A percentile compares a stretch with the other conserved stretches of the same genome.
Conservation (phyloP, 2,888 invertebrate genomes). For the Urechis unicinctus region DNA sequence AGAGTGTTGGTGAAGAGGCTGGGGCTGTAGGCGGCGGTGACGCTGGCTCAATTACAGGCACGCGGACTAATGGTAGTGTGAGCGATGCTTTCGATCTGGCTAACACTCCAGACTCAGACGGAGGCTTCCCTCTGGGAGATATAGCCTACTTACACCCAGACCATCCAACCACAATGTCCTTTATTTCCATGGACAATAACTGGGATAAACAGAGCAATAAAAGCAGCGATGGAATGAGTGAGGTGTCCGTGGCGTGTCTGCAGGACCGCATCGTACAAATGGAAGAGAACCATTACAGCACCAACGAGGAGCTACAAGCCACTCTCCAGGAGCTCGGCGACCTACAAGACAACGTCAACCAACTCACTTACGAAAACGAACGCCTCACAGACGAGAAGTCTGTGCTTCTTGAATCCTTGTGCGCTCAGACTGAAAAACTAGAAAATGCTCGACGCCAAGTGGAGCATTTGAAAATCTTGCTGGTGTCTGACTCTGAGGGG, state of each 20-base stretch:
- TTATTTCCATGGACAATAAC: slow-evolving; percentile 32
- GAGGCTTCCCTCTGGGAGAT: slow-evolving; percentile 33
- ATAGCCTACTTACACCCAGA: slow-evolving; percentile 33
- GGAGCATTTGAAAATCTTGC: slow-evolving; percentile 73
- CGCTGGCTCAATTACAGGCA: background rate
- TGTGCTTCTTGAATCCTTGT: slow-evolving; percentile 80
- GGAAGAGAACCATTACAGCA: slow-evolving; percentile 76
- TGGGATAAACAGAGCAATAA: slow-evolving; percentile 90
- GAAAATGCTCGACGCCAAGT: slow-evolving; percentile 80
- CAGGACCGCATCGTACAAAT: slow-evolving; percentile 89
- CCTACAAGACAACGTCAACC: slow-evolving; percentile 77
- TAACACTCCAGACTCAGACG: slow-evolving; percentile 28
- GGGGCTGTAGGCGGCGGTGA: background rate
- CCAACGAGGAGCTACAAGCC: slow-evolving; percentile 62
- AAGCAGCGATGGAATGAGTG: slow-evolving; percentile 63
- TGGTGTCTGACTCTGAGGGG: slow-evolving; percentile 44
- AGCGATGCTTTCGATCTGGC: slow-evolving; percentile 5
- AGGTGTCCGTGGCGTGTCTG: slow-evolving; percentile 76
- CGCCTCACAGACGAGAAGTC: slow-evolving; percentile 81
- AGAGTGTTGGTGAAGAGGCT: background rate
- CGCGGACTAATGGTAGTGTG: background rate
- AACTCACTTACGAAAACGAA: slow-evolving; percentile 81
- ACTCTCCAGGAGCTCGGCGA: slow-evolving; percentile 83
- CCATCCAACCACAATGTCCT: slow-evolving; percentile 23
- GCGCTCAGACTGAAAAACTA: slow-evolving; percentile 83